These are phyloP conservation scores for Aselliscus stoliczkanus DNA, from an alignment of 2,797 vertebrate genomes.

Conservation along the genomic window DNA sequence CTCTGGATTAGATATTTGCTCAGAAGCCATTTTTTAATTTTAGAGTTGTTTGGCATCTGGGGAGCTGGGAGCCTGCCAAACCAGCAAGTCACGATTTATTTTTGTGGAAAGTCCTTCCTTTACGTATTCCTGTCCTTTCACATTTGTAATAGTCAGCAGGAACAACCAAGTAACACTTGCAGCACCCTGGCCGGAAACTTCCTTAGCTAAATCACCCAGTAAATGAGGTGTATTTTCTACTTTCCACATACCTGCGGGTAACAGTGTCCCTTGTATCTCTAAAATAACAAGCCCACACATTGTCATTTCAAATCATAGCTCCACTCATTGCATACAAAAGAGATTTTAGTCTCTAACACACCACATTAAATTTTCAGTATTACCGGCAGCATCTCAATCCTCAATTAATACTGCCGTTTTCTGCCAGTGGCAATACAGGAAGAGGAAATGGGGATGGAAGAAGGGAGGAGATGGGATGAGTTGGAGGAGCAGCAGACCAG, in stretches of 20 bases:
- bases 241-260: background rate
- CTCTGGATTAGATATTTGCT: background rate
- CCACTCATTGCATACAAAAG: background rate
- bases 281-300: background rate
- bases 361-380: background rate
- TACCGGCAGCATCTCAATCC: no score
- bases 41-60: background rate
- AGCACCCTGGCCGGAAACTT: background rate
- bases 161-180: background rate
- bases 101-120: background rate
- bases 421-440: background rate
- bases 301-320: background rate
- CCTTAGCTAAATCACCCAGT: background rate
- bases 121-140: background rate
- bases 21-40: background rate
- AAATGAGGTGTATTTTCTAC: background rate
- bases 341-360: background rate
- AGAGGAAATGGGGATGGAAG: background rate
- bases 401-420: background rate
- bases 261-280: background rate
- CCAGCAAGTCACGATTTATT: background rate
- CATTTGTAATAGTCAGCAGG: background rate
- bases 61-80: background rate
- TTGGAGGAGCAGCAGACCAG: background rate
- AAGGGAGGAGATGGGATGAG: accelerated